These are phyloP conservation scores for Lithobates sylvaticus DNA, from an alignment of 2,797 vertebrate genomes.

Conservation along the genomic window DNA sequence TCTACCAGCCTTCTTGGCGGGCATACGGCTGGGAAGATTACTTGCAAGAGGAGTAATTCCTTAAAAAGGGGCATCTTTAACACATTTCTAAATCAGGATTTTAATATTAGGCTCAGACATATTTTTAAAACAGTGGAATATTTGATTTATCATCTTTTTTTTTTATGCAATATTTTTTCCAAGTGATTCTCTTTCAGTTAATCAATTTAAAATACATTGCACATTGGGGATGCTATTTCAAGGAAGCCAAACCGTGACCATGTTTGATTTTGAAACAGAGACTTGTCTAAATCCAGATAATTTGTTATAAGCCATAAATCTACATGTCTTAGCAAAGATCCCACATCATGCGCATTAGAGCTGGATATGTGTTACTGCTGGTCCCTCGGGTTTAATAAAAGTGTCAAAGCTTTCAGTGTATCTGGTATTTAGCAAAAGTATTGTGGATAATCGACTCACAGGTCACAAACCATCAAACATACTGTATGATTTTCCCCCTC, in stretches of 20 bases:
- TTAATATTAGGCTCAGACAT: too few species aligned
- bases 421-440: slow-evolving; percentile 18
- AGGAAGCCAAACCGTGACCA: neutral
- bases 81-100: too few species aligned
- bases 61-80: too few species aligned
- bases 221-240: neutral
- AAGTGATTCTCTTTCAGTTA: neutral
- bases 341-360: slow-evolving; percentile 13
- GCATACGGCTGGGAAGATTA: too few species aligned
- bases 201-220: neutral
- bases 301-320: neutral
- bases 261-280: slow-evolving; percentile 3
- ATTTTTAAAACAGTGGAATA: too few species aligned
- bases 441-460: slow-evolving; percentile 7
- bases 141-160: neutral
- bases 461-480: slow-evolving; percentile 17
- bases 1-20: too few species aligned
- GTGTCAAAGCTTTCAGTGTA: slow-evolving; percentile 17
- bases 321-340: neutral
- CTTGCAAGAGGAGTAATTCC: too few species aligned
- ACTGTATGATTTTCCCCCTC: neutral
- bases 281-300: slow-evolving; percentile 1
- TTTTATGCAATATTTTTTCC: neutral
- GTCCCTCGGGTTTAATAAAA: slow-evolving; percentile 4
- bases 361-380: slow-evolving; percentile 10